Percentiles rank a stretch among this genome's conserved stretches.
Conservation (phyloP, 2,797 vertebrate species). For the Ispidina picta region DNA sequence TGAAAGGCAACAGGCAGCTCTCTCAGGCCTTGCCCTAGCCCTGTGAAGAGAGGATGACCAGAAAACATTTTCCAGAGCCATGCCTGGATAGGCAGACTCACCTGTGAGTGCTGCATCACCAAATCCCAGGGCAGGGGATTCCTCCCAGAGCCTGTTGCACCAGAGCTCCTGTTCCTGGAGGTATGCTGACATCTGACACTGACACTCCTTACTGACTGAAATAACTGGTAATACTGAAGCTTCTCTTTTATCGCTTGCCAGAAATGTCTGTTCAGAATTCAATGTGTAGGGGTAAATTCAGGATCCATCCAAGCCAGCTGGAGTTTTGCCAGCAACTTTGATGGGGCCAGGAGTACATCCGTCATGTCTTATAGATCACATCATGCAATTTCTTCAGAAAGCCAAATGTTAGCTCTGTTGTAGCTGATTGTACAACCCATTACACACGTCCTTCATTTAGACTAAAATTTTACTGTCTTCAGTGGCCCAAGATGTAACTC, state of each 20-base stretch:
- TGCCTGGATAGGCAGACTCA: not conserved
- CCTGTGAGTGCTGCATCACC: not conserved
- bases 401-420: not conserved
- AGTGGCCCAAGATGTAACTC: not conserved
- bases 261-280: not conserved
- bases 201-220: not conserved
- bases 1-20: not conserved
- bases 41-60: not conserved
- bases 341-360: not conserved
- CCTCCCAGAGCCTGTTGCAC: not conserved
- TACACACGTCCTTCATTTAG: not conserved
- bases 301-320: not conserved
- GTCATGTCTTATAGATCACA: not conserved
- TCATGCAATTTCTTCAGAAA: not conserved
- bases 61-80: not conserved
- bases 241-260: conserved; percentile 20
- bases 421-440: not conserved
- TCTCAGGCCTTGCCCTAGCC: not conserved
- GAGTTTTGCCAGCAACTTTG: conserved; percentile 1
- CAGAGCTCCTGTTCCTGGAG: not conserved
- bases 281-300: not conserved
- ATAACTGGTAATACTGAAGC: not conserved
- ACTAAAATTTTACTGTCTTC: not conserved
- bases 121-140: not conserved
- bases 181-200: not conserved